Percentiles rank a stretch among this genome's conserved stretches.
These are phyloP conservation scores for Natrix natrix DNA, from an alignment of 2,797 vertebrate species.

Conservation along the genomic window DNA sequence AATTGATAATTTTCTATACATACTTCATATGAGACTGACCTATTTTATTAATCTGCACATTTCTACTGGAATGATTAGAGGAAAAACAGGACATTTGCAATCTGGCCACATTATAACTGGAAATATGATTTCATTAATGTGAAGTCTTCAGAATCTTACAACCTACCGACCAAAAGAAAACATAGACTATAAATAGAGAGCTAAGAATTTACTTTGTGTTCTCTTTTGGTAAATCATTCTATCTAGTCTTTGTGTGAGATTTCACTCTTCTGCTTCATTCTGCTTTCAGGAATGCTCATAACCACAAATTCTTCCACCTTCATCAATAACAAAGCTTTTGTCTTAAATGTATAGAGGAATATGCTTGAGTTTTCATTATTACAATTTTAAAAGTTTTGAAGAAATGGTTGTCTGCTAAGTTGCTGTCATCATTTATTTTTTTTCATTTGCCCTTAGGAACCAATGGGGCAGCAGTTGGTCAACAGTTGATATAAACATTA, in stretches of 20 bases:
- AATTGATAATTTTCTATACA: not conserved
- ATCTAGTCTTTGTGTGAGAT: not conserved
- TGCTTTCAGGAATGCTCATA: not conserved
- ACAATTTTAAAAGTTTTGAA: not conserved
- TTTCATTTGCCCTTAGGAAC: not conserved
- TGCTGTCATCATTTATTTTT: not conserved
- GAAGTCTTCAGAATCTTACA: not conserved
- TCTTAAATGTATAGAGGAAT: not conserved
- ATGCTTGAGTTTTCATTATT: not conserved
- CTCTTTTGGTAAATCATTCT: not conserved
- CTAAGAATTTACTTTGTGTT: not conserved
- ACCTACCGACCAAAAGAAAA: not conserved
- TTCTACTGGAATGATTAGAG: not conserved
- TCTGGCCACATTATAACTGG: not conserved
- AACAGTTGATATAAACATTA: not conserved
- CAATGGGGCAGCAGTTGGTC: not conserved
- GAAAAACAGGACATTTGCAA: not conserved
- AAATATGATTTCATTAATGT: not conserved
- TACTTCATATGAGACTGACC: not conserved
- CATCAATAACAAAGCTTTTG: not conserved
- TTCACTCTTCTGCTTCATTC: not conserved
- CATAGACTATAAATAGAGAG: not conserved
- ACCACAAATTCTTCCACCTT: not conserved
- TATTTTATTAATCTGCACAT: not conserved
- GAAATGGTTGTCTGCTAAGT: not conserved